These are phyloP conservation scores for Cryptomyrus ogoouensis DNA, from an alignment of 2,113 vertebrate genomes.

Conservation along the genomic window DNA sequence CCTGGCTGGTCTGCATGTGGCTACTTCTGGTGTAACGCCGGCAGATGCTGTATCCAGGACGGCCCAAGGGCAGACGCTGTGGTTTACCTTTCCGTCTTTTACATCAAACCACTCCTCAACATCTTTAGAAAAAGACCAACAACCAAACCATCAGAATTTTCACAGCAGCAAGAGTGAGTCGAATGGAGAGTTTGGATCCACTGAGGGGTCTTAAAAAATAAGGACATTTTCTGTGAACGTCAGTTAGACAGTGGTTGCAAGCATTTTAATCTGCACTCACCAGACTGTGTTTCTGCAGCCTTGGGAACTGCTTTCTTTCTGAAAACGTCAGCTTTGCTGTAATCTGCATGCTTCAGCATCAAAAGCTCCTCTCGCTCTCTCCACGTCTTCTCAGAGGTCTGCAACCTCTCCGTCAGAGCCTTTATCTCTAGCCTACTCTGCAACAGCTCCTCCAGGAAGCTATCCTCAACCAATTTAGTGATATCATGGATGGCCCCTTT, in stretches of 20 bases:
- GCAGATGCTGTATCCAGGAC: background rate
- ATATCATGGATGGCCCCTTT: constrained; percentile 45
- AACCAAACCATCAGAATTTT: background rate
- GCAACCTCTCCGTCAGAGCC: constrained; percentile 31
- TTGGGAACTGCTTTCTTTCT: background rate
- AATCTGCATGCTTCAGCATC: constrained; percentile 26
- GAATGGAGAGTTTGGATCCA: background rate
- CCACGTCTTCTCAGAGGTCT: constrained; percentile 36
- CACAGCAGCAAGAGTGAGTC: background rate
- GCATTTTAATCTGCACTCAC: background rate
- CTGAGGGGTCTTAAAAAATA: background rate
- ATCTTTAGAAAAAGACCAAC: background rate
- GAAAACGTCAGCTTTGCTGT: constrained; percentile 20
- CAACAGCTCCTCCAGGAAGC: constrained; percentile 42
- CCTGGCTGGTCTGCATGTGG: background rate
- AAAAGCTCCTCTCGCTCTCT: constrained; percentile 20
- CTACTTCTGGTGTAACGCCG: background rate
- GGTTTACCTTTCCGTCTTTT: background rate
- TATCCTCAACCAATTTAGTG: constrained; percentile 40
- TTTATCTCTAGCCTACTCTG: constrained; percentile 37
- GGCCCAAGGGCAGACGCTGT: background rate
- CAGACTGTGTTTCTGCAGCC: background rate
- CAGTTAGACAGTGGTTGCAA: background rate
- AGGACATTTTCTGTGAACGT: background rate
- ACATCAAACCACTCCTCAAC: constrained; percentile 17